These are phyloP conservation scores for Marasmarcha lunaedactyla DNA, from an alignment of 2,888 invertebrate genomes.

Conservation along the genomic window DNA sequence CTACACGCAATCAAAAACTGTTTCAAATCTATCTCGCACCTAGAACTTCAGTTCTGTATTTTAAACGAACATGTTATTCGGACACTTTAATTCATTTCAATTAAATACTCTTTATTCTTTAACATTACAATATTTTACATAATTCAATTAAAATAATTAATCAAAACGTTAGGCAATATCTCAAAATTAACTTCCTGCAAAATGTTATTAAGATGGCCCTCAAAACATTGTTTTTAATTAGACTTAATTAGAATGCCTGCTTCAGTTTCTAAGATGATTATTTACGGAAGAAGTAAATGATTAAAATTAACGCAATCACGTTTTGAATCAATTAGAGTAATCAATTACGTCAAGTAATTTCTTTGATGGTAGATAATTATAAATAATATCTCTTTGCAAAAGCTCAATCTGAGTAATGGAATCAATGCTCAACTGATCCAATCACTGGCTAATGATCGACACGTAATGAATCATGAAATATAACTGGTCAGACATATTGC, in stretches of 20 bases:
- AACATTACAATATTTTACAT: too few relatives aligned
- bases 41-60: too few relatives aligned
- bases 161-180: too few relatives aligned
- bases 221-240: slow-evolving; percentile 1
- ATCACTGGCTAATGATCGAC: background rate
- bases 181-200: too few relatives aligned
- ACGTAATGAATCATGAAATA: background rate
- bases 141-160: too few relatives aligned
- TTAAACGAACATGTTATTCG: too few relatives aligned
- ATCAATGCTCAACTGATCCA: background rate
- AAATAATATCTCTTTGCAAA: background rate
- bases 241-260: background rate
- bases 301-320: background rate
- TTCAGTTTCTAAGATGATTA: background rate
- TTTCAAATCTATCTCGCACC: too few relatives aligned
- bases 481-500: background rate
- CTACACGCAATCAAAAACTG: too few relatives aligned
- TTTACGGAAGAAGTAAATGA: background rate
- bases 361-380: background rate
- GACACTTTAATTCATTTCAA: too few relatives aligned
- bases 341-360: background rate
- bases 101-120: too few relatives aligned
- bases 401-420: background rate
- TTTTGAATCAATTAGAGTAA: background rate
- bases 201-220: background rate